phyloP scores from a whole-genome alignment of 2,888 invertebrate species.

The Dasypogon diadema region DNA sequence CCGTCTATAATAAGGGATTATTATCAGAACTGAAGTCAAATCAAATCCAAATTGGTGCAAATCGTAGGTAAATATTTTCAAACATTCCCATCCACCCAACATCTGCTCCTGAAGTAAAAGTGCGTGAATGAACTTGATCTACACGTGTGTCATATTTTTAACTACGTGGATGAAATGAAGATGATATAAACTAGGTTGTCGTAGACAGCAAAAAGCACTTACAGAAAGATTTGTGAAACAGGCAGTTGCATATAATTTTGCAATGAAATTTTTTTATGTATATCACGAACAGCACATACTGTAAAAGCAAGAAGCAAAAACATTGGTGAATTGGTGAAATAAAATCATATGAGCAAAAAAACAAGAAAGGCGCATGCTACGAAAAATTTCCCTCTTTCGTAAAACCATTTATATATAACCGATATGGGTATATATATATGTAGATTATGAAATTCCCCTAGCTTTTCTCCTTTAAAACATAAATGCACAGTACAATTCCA shows the following conservation, averaged over 20 bases:
- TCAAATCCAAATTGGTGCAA: too few species aligned
- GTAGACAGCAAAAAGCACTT: neutral
- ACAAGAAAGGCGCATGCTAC: neutral
- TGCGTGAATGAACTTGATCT: neutral
- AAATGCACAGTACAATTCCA: neutral
- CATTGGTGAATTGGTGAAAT: neutral
- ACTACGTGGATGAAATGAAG: too few species aligned
- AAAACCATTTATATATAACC: too few species aligned
- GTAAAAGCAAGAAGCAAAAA: too few species aligned
- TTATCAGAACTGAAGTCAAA: too few species aligned
- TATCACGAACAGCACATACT: too few species aligned
- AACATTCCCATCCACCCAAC: neutral
- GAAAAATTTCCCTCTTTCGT: constrained; percentile 20
- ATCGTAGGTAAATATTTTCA: too few species aligned
- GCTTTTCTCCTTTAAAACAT: neutral
- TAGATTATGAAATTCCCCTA: neutral
- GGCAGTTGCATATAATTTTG: too few species aligned
- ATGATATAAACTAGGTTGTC: too few species aligned
- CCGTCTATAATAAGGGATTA: too few species aligned
- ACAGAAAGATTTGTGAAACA: neutral
- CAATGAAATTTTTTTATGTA: too few species aligned
- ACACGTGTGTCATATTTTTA: neutral
- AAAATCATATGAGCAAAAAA: constrained; percentile 21
- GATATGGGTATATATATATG: too few species aligned
- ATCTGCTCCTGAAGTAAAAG: neutral